Percentiles rank a stretch among this genome's conserved stretches.
phyloP scores from a whole-genome alignment of 2,113 vertebrate genomes.

The Excalfactoria chinensis region DNA sequence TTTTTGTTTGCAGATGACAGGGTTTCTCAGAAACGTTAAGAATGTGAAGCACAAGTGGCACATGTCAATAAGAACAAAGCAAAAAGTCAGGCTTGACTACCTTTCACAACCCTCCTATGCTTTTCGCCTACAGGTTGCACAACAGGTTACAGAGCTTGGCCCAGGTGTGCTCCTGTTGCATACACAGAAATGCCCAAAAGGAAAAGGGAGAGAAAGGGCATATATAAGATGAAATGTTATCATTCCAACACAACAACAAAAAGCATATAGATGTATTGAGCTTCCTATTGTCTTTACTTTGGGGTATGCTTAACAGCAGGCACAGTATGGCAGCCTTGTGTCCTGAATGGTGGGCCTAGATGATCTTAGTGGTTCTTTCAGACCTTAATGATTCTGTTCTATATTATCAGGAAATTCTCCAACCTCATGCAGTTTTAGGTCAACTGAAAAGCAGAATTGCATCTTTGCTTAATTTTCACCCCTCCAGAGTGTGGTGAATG shows the following conservation, averaged over 20 bases:
- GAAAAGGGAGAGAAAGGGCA: background rate
- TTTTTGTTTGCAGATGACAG: slow-evolving; percentile 48
- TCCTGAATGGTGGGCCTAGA: no score
- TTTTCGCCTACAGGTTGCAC: background rate
- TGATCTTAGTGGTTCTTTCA: no score
- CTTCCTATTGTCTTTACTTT: background rate
- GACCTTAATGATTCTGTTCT: no score
- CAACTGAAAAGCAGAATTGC: background rate
- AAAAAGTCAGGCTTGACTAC: background rate
- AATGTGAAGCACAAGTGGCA: slow-evolving; percentile 20
- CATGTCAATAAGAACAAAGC: slow-evolving; percentile 27
- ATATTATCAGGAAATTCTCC: background rate
- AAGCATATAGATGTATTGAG: background rate
- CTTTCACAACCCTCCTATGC: background rate
- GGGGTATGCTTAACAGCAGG: no score
- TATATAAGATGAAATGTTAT: background rate
- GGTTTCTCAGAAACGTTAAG: slow-evolving; percentile 1
- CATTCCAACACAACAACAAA: background rate
- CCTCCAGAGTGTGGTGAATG: background rate
- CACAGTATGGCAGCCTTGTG: no score
- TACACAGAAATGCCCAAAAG: background rate
- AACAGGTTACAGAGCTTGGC: background rate
- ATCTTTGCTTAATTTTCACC: background rate
- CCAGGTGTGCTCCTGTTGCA: background rate
- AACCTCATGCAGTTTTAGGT: background rate